These are phyloP conservation scores for Sceloporus tristichus DNA, from an alignment of 2,113 vertebrate genomes.

Conservation along the genomic window DNA sequence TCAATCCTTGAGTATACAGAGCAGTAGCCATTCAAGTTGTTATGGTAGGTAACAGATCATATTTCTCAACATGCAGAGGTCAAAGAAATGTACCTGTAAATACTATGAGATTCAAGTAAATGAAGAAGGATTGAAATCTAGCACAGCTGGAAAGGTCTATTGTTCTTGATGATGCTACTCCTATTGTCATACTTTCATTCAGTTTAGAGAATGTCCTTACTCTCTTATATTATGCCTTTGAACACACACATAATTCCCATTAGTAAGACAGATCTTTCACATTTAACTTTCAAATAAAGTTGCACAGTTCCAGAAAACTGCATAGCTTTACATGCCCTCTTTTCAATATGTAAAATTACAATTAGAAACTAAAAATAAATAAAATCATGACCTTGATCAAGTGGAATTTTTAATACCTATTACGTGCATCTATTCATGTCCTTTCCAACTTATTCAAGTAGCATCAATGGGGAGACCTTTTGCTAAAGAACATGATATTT, in stretches of 20 bases:
- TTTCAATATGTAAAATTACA: neutral
- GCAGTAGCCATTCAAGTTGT: neutral
- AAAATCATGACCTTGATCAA: neutral
- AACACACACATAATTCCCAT: neutral
- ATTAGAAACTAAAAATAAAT: neutral
- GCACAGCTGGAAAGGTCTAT: neutral
- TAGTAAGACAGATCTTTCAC: neutral
- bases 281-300: neutral
- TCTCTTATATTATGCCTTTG: neutral
- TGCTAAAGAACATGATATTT: neutral
- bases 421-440: neutral
- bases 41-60: neutral
- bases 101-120: neutral
- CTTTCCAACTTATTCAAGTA: neutral
- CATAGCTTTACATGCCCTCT: neutral
- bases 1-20: neutral
- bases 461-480: neutral
- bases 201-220: neutral
- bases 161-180: neutral
- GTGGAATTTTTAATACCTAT: neutral
- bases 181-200: neutral
- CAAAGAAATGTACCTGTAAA: neutral
- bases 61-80: neutral
- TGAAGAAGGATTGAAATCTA: slow-evolving; percentile 4
- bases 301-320: neutral